Percentiles rank a stretch among this genome's conserved stretches.
phyloP scores from a whole-genome alignment of 2,113 vertebrate genomes.

The Megaptera novaeangliae region DNA sequence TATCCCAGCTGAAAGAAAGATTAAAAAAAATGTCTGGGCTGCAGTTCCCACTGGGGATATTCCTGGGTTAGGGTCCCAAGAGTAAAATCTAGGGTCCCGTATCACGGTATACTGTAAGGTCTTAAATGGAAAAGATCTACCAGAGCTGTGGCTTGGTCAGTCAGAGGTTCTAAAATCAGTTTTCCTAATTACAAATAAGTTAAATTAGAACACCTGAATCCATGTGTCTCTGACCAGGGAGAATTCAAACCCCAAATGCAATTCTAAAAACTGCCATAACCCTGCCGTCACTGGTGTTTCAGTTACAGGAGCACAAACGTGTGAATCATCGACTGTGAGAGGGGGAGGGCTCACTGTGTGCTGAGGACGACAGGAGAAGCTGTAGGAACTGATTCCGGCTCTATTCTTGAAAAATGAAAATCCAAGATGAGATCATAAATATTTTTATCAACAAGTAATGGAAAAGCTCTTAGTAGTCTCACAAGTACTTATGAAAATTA shows the following conservation, averaged over 20 bases:
- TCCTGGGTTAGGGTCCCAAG: background rate
- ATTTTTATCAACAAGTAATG: background rate
- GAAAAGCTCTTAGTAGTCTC: background rate
- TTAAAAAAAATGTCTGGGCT: background rate
- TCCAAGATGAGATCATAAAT: background rate
- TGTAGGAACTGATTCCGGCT: background rate
- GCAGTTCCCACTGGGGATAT: background rate
- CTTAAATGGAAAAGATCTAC: background rate
- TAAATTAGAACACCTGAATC: background rate
- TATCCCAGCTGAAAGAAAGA: background rate
- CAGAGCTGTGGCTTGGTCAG: background rate
- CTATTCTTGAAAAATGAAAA: background rate
- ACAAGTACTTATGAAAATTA: background rate
- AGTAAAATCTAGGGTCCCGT: background rate
- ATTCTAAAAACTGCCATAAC: background rate
- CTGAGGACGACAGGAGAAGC: background rate
- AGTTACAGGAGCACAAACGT: background rate
- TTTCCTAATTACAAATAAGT: background rate
- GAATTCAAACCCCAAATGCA: background rate
- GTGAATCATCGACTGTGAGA: fast-evolving
- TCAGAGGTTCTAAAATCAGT: background rate
- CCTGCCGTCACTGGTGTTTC: no score
- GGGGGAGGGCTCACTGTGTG: background rate
- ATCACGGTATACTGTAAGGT: background rate
- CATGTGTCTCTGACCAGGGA: background rate